Conservation (phyloP, 2,113 vertebrate species). For the Hydropotes inermis region DNA sequence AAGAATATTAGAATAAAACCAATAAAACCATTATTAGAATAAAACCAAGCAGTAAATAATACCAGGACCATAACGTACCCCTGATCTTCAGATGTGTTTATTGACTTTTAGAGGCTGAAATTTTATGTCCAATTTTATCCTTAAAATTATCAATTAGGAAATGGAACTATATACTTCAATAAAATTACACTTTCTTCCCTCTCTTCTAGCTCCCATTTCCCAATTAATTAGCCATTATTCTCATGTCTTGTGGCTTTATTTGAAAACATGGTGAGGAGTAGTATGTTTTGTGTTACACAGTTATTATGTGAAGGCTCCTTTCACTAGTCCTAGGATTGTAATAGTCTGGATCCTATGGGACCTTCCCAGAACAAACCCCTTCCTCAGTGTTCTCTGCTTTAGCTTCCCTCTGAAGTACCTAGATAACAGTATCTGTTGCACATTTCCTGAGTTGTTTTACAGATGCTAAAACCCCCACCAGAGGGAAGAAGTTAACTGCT, state of each 20-base stretch:
- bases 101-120: background rate
- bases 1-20: conserved; percentile 23
- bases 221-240: background rate
- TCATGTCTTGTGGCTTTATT: background rate
- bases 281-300: background rate
- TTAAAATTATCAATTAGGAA: background rate
- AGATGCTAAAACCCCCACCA: background rate
- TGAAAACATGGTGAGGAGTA: background rate
- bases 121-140: background rate
- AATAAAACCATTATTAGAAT: too few species aligned
- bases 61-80: background rate
- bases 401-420: background rate
- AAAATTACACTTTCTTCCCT: background rate
- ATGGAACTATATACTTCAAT: background rate
- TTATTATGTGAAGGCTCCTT: background rate
- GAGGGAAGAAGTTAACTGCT: background rate
- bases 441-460: background rate
- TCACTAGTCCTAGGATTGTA: background rate
- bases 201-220: background rate
- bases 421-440: background rate
- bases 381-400: background rate
- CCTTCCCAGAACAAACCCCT: background rate
- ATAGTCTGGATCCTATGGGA: background rate
- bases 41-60: background rate
- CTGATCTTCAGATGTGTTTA: background rate